Conservation (phyloP, 2,797 vertebrate genomes). For the Vireo griseus region DNA sequence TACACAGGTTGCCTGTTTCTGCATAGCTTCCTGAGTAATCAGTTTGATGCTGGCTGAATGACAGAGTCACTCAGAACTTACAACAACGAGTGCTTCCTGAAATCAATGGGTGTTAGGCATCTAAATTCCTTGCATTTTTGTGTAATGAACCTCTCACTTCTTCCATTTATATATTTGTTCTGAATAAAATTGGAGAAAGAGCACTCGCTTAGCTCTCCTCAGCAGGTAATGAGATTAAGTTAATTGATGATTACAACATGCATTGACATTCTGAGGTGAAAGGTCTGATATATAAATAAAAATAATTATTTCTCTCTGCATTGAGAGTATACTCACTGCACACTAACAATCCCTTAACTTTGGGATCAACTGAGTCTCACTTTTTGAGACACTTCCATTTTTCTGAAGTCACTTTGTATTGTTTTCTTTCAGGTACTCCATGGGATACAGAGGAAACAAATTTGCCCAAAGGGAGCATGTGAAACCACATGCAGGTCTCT, state of each 20-base stretch:
- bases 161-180: neutral
- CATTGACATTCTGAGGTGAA: neutral
- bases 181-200: neutral
- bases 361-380: neutral
- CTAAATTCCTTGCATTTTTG: neutral
- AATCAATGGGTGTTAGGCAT: neutral
- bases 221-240: neutral
- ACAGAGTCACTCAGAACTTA: neutral
- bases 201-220: neutral
- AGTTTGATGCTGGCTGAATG: neutral
- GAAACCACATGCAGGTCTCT: neutral
- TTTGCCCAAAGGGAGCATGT: neutral
- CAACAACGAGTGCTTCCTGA: accelerated
- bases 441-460: neutral
- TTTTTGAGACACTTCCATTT: neutral
- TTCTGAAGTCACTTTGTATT: neutral
- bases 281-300: neutral
- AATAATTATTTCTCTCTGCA: neutral
- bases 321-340: neutral
- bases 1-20: neutral
- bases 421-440: neutral
- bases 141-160: neutral
- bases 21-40: neutral
- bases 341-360: neutral
- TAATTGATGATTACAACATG: neutral